These are phyloP conservation scores for Anagyrus pseudococci DNA, from an alignment of 2,888 invertebrate genomes.

Conservation along the genomic window DNA sequence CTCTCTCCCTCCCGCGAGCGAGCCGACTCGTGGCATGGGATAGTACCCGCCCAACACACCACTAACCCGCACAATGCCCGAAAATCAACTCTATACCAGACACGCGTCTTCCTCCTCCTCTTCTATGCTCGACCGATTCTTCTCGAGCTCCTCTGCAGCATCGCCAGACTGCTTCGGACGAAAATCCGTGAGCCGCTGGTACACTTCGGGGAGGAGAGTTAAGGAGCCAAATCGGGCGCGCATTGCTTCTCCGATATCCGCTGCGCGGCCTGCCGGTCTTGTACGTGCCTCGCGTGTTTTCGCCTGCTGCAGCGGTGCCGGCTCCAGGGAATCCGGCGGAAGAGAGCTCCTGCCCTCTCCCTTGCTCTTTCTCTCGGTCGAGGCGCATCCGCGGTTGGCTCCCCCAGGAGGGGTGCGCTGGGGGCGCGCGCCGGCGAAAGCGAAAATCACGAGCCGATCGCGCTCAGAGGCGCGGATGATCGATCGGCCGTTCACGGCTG, in stretches of 20 bases:
- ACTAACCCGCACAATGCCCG: conserved; percentile 9
- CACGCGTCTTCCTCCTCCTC: neutral
- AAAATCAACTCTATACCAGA: conserved; percentile 26
- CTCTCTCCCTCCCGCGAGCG: neutral
- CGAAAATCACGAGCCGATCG: conserved; percentile 25
- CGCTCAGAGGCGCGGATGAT: conserved; percentile 17
- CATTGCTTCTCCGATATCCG: too few species aligned
- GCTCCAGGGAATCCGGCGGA: neutral
- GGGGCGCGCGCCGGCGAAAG: too few species aligned
- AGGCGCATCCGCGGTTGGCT: neutral
- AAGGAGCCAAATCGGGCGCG: neutral
- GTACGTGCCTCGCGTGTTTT: too few species aligned
- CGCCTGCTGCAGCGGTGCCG: too few species aligned
- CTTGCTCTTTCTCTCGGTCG: too few species aligned
- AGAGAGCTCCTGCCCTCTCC: too few species aligned
- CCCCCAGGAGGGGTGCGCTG: too few species aligned
- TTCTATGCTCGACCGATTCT: neutral
- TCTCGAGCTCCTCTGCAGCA: neutral
- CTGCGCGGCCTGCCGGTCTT: too few species aligned
- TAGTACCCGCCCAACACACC: neutral
- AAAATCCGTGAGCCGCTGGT: too few species aligned
- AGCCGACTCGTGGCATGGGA: neutral
- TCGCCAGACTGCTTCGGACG: neutral
- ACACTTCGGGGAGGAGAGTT: too few species aligned
- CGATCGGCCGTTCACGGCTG: conserved; percentile 11